Base-by-base conservation (phyloP, 2,797 vertebrate genomes). In the Scarus forsteni region DNA sequence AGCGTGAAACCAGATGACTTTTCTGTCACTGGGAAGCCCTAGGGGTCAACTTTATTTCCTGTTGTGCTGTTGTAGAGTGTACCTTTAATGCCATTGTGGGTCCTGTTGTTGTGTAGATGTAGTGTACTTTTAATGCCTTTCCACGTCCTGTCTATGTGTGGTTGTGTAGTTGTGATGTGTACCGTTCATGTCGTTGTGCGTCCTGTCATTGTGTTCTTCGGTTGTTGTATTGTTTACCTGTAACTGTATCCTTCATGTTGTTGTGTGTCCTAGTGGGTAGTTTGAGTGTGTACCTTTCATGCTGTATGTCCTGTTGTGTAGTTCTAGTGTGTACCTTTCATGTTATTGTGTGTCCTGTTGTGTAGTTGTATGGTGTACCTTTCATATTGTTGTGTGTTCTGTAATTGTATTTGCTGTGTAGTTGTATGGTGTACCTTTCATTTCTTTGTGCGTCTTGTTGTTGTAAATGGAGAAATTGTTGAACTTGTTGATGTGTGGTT, bases 391-490 rank as follows among this genome's bases (percentile, higher is more conserved):
- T 93, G 0, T 92, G 27, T 4, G 4, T 3, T 3, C 0, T 49
- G 46, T 19, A 8, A 5, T 10, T 11, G 3, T 19, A 13, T 8
- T 49, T n/a, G 14, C 16, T n/a, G 45, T 46, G 45, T 46, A 8
- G 14, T 9, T 46, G 45, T n/a, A 14, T 15, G n/a, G 45, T 48
- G 10, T 92, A 97, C 97, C 96, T 88, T 94, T 83, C 89, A 95
- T 93, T 52, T 98, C 96, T 76, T 94, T 92, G 0, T 92, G 75
- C 65, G 91, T 92, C 90, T 95, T 97, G 19, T 92, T 95, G 79
- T 97, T 99, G 90, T 96, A 99, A 90, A 98, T 95, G 49, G 97
- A 99, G 89, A 94, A 96, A 50, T 80, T 85, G 73, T 99, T 99
- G 84, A 97, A 96, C 66, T 94, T 96, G 91, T 98, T 95, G n/a